These are phyloP conservation scores for Hirundo rustica DNA, from an alignment of 2,797 vertebrate species.

Conservation along the genomic window DNA sequence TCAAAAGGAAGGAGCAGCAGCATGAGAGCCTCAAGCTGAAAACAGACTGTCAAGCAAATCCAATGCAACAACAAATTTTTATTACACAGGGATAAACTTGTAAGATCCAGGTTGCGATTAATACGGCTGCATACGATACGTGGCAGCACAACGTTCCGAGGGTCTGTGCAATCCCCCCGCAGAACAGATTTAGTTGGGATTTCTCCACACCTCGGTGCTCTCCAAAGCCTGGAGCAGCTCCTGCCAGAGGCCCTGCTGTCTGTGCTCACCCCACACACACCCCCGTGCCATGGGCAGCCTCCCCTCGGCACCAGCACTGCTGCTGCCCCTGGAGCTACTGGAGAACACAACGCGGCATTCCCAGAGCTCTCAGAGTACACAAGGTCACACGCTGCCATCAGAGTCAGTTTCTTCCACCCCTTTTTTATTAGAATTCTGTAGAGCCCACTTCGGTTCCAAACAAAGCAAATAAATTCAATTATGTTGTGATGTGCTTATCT, in stretches of 20 bases:
- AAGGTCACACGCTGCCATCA: background rate
- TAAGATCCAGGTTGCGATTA: background rate
- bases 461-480: background rate
- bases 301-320: background rate
- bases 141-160: background rate
- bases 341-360: rapidly evolving
- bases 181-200: background rate
- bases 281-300: background rate
- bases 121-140: background rate
- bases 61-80: background rate
- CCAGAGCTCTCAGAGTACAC: background rate
- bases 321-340: background rate
- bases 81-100: background rate
- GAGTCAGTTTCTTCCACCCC: background rate
- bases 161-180: background rate
- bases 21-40: constrained; percentile 32
- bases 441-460: background rate
- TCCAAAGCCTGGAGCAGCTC: background rate
- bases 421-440: background rate
- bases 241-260: background rate
- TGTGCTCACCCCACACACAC: background rate
- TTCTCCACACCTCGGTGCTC: rapidly evolving
- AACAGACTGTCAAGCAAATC: background rate
- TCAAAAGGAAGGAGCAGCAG: constrained; percentile 41
- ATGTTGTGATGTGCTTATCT: background rate